A percentile compares a stretch with the other conserved stretches of the same genome.
These are phyloP conservation scores for Cyclophora albipunctata DNA, from an alignment of 2,888 invertebrate species.

Conservation along the genomic window DNA sequence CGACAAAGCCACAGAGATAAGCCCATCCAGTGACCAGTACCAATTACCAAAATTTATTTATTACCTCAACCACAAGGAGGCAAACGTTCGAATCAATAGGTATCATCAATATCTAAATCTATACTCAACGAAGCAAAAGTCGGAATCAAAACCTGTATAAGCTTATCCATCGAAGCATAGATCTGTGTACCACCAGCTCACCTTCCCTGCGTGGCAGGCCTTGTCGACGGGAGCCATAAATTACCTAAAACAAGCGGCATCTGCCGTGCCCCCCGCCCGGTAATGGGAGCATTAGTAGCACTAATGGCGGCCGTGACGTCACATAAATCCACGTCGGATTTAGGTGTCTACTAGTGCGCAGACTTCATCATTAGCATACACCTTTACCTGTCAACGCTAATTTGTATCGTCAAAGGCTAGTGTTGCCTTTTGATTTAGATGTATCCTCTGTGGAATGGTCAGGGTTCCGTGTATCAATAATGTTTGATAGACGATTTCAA, in stretches of 20 bases:
- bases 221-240: slow-evolving; percentile 62
- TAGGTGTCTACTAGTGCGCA: slow-evolving; percentile 30
- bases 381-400: too few species aligned
- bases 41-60: too few species aligned
- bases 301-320: slow-evolving; percentile 71
- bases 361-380: slow-evolving; percentile 5
- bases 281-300: slow-evolving; percentile 72
- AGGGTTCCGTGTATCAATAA: not conserved
- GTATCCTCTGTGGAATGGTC: not conserved
- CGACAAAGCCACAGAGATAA: too few species aligned
- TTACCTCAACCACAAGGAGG: too few species aligned
- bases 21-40: too few species aligned
- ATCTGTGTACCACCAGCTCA: slow-evolving; percentile 23
- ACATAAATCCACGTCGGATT: slow-evolving; percentile 72
- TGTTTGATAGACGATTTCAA: too few species aligned
- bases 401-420: too few species aligned
- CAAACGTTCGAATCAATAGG: too few species aligned
- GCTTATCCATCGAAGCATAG: not conserved
- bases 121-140: too few species aligned
- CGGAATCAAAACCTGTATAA: too few species aligned
- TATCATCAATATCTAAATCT: too few species aligned
- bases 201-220: slow-evolving; percentile 47
- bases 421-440: too few species aligned
- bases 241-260: slow-evolving; percentile 75
- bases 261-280: slow-evolving; percentile 55